Evolutionary conservation across 2,113 vertebrate species (phyloP).

Genomic region (Leucoraja erinaceus): DNA sequence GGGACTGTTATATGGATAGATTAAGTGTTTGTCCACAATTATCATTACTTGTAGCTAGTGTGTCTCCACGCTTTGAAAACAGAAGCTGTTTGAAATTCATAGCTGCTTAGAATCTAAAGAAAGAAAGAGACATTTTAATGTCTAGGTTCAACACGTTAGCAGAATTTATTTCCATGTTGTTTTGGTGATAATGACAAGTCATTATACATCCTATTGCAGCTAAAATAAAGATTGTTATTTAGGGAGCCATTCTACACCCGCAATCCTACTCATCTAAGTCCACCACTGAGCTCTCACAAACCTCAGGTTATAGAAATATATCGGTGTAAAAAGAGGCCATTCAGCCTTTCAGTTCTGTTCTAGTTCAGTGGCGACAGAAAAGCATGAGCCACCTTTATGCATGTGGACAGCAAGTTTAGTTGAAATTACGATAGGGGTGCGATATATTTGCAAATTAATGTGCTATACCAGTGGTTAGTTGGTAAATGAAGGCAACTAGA

Average conservation of each 20-base stretch:
- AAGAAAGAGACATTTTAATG: not conserved
- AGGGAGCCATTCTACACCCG: not conserved
- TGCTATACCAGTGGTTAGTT: not conserved
- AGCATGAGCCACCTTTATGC: not conserved
- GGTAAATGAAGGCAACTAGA: not conserved
- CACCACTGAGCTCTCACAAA: not conserved
- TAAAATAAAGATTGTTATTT: not conserved
- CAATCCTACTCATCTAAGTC: not conserved
- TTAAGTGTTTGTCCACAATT: not conserved
- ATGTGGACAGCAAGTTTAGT: not conserved
- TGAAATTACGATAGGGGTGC: not conserved
- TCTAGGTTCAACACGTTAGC: not conserved
- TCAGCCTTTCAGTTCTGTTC: not conserved
- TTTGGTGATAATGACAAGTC: not conserved
- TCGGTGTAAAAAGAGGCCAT: not conserved
- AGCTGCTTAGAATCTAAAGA: not conserved
- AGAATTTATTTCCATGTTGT: not conserved
- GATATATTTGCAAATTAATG: not conserved
- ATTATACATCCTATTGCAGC: not conserved
- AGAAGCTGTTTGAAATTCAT: not conserved
- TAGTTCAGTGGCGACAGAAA: not conserved
- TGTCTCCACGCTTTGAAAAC: not conserved
- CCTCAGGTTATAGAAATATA: not conserved
- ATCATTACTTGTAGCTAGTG: conserved; percentile 13
- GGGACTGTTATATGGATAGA: not conserved